These are phyloP conservation scores for Nematostella vectensis DNA, from an alignment of 92 coral and sea anemone genomes.

Conservation along the genomic window DNA sequence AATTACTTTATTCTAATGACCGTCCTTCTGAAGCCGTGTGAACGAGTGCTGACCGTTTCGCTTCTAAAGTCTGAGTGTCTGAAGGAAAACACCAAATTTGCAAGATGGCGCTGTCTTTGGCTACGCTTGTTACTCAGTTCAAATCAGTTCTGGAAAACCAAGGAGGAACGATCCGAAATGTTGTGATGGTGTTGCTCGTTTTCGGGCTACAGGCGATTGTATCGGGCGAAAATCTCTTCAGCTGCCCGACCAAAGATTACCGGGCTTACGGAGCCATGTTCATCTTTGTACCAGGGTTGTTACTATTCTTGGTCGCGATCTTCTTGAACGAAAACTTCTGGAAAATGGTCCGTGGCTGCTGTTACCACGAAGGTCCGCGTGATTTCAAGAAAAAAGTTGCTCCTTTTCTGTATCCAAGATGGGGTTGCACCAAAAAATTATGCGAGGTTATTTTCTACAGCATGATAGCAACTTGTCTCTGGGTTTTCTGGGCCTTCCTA, in stretches of 20 bases:
- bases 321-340: slow-evolving; percentile 68
- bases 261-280: slow-evolving; percentile 52
- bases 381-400: slow-evolving; percentile 27
- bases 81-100: background rate
- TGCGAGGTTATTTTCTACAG: slow-evolving; percentile 43
- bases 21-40: too few relatives aligned
- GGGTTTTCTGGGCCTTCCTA: slow-evolving; percentile 76
- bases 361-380: slow-evolving; percentile 43
- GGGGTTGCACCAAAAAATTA: slow-evolving; percentile 60
- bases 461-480: slow-evolving; percentile 47
- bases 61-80: background rate
- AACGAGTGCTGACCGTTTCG: too few relatives aligned
- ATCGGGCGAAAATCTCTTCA: slow-evolving; percentile 45
- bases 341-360: slow-evolving; percentile 74
- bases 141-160: slow-evolving; percentile 46
- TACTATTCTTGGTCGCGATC: slow-evolving; percentile 45
- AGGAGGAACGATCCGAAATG: slow-evolving; percentile 50
- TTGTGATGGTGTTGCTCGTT: slow-evolving; percentile 41
- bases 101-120: slow-evolving; percentile 54
- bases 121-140: slow-evolving; percentile 50
- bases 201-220: slow-evolving; percentile 60
- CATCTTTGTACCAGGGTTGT: slow-evolving; percentile 48
- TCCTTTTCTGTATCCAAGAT: slow-evolving; percentile 57
- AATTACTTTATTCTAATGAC: too few relatives aligned
- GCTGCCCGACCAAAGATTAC: slow-evolving; percentile 56